Evolutionary conservation across 2,113 vertebrate species (phyloP).

Genomic region (Aramus guarauna): DNA sequence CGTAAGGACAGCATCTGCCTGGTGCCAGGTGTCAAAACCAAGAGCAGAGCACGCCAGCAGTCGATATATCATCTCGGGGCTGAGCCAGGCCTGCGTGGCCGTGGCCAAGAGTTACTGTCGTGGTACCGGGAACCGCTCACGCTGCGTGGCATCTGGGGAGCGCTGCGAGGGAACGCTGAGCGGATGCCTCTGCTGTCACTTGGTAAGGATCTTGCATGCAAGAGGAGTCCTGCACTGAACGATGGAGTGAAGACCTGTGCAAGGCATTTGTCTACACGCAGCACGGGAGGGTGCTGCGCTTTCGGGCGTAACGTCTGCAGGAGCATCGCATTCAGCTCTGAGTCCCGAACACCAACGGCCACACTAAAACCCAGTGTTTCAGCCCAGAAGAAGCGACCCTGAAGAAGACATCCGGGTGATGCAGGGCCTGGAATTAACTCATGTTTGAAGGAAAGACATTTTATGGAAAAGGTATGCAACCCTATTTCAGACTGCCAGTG

Average conservation of each 20-base stretch:
- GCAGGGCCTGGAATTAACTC: background rate
- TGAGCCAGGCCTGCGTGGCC: background rate
- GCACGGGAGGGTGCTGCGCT: fast-evolving
- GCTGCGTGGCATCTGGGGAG: fast-evolving
- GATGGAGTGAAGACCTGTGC: background rate
- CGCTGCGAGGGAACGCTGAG: fast-evolving
- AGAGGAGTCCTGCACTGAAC: background rate
- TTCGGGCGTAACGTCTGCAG: background rate
- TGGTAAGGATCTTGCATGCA: fast-evolving
- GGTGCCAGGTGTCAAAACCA: background rate
- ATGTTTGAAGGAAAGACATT: background rate
- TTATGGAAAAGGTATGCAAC: background rate
- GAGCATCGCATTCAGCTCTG: background rate
- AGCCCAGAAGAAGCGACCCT: fast-evolving
- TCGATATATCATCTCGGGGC: fast-evolving
- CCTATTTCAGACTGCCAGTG: background rate
- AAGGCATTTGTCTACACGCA: fast-evolving
- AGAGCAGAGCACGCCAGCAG: fast-evolving
- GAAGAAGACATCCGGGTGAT: background rate
- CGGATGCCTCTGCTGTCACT: background rate
- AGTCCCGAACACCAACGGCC: background rate
- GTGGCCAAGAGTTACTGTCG: background rate
- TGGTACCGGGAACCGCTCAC: background rate
- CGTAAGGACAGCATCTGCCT: fast-evolving
- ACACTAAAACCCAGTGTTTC: background rate